These are phyloP conservation scores for Corticium candelabrum DNA, from an alignment of 37 sponge, comb jelly and placozoan species.

Conservation along the genomic window DNA sequence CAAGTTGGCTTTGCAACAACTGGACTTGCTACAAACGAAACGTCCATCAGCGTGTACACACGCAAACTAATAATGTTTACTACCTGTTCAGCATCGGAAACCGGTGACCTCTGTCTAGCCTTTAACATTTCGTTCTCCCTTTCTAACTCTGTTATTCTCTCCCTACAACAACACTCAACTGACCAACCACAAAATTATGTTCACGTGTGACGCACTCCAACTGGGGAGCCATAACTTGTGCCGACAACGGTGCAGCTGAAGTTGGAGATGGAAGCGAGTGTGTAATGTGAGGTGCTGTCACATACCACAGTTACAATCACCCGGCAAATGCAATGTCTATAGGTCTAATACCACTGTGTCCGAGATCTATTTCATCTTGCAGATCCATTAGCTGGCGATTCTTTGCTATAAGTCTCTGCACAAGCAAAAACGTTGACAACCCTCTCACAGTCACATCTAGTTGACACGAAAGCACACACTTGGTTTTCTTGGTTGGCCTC, in stretches of 20 bases:
- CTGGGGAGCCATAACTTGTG: neutral
- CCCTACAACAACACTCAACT: neutral
- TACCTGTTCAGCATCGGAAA: neutral
- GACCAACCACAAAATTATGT: no score
- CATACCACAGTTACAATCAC: no score
- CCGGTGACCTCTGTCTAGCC: neutral
- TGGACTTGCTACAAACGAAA: neutral
- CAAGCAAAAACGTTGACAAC: neutral
- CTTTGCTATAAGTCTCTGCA: neutral
- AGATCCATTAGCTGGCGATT: neutral
- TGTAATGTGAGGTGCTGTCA: no score
- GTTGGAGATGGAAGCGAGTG: neutral
- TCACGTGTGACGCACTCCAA: neutral
- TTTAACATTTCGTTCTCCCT: neutral
- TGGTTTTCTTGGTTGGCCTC: neutral
- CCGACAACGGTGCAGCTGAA: neutral
- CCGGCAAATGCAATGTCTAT: no score
- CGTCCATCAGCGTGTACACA: no score
- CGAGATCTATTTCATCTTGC: neutral
- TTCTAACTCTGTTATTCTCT: neutral
- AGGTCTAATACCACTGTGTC: no score
- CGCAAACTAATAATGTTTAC: no score
- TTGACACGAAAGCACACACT: neutral
- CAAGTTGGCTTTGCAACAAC: neutral
- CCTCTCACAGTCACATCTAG: neutral